Conservation (phyloP, 2,888 invertebrate genomes). For the Norana najaformis region DNA sequence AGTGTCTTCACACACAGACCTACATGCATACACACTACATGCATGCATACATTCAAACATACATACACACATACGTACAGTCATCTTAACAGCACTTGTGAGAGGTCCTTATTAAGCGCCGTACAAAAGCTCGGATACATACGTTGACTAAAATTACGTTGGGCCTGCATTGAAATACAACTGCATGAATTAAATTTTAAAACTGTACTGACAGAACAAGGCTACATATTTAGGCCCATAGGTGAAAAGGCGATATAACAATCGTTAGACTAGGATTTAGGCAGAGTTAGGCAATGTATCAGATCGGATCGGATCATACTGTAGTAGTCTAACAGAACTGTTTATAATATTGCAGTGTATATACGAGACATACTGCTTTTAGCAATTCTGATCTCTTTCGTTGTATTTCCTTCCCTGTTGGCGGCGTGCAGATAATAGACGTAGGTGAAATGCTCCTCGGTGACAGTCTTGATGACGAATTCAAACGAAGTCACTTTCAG, state of each 20-base stretch:
- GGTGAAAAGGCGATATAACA: too few relatives aligned
- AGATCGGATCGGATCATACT: too few relatives aligned
- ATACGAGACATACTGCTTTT: background rate
- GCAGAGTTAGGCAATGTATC: too few relatives aligned
- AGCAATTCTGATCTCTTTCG: background rate
- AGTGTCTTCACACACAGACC: too few relatives aligned
- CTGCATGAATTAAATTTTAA: too few relatives aligned
- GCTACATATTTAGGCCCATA: too few relatives aligned
- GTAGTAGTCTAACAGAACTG: background rate
- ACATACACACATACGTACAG: background rate
- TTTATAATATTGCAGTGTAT: background rate
- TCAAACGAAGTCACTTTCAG: background rate
- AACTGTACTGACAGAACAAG: too few relatives aligned
- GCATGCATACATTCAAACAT: too few relatives aligned
- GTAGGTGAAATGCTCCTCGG: background rate
- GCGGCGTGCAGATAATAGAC: background rate
- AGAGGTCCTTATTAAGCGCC: background rate
- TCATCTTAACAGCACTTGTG: background rate
- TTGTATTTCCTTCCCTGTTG: background rate
- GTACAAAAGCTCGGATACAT: background rate
- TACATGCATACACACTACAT: too few relatives aligned
- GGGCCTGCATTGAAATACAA: too few relatives aligned
- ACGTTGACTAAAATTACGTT: background rate
- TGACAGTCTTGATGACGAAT: background rate
- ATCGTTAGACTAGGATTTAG: too few relatives aligned